Evolutionary conservation across 2,113 vertebrate genomes (phyloP).

Genomic region (Clarias gariepinus): DNA sequence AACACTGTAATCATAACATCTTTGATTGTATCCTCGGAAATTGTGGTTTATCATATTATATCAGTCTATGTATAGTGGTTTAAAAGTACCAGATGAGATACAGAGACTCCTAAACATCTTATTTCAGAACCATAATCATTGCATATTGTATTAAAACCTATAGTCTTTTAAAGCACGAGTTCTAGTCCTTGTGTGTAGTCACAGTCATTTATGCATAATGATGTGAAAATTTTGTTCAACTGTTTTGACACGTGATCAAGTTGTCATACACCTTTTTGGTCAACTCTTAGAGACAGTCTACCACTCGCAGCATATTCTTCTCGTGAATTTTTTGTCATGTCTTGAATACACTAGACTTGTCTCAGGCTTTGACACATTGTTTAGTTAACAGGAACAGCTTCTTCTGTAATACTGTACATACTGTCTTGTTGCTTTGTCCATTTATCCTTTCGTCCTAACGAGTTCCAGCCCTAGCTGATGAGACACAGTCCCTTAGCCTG

Average conservation of each 20-base stretch:
- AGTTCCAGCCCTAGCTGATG: not conserved
- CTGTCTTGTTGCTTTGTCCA: slow-evolving; percentile 20
- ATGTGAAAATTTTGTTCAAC: not conserved
- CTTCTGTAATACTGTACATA: slow-evolving; percentile 12
- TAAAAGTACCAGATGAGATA: not conserved
- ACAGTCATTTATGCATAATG: not conserved
- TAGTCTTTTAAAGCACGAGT: not conserved
- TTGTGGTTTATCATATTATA: not conserved
- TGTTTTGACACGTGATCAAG: not conserved
- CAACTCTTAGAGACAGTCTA: not conserved
- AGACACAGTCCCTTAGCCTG: not conserved
- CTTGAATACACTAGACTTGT: not conserved
- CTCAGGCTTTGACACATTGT: not conserved
- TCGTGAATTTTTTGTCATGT: not conserved
- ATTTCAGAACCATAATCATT: not conserved
- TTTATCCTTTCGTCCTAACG: slow-evolving; percentile 7
- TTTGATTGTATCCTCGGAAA: slow-evolving; percentile 14
- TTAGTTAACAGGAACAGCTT: slow-evolving; percentile 4
- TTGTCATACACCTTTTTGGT: not conserved
- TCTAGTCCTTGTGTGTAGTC: not conserved
- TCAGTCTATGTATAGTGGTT: not conserved
- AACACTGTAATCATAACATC: not conserved
- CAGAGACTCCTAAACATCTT: not conserved
- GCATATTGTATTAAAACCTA: not conserved
- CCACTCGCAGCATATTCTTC: not conserved